Conservation (phyloP, 1,140 invertebrate species). For the Achatina immaculata region DNA sequence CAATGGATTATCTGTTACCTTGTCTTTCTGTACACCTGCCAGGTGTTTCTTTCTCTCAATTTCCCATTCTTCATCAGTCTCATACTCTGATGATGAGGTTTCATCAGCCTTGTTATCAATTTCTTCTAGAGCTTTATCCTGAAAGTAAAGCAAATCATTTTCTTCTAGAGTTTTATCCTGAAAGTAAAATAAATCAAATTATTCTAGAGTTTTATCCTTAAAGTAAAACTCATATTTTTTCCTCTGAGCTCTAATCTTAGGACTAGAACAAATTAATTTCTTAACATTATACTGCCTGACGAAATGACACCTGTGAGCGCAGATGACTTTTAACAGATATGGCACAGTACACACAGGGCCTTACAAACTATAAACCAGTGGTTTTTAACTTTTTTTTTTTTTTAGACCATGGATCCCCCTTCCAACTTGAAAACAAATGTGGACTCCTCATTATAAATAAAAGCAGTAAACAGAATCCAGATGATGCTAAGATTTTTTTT, state of each 20-base stretch:
- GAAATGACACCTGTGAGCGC: too few species aligned
- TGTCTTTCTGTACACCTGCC: conserved; percentile 71
- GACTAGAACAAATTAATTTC: conserved; percentile 74
- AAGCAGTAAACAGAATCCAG: too few species aligned
- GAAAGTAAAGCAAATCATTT: conserved; percentile 71
- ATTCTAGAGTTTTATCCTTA: conserved; percentile 80
- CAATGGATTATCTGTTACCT: conserved; percentile 49
- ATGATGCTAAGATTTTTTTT: too few species aligned
- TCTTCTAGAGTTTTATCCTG: conserved; percentile 81
- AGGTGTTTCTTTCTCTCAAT: conserved; percentile 67
- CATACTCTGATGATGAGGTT: conserved; percentile 67
- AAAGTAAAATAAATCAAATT: conserved; percentile 73
- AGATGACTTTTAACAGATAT: too few species aligned
- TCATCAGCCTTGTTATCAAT: conserved; percentile 72
- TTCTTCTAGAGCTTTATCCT: conserved; percentile 81
- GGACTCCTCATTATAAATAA: too few species aligned
- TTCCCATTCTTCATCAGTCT: conserved; percentile 72
- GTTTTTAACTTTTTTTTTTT: too few species aligned
- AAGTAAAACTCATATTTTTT: conserved; percentile 73
- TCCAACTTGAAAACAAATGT: too few species aligned
- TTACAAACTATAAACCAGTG: too few species aligned
- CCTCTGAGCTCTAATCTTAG: conserved; percentile 80
- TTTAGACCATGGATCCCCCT: too few species aligned
- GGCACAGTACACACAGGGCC: too few species aligned
- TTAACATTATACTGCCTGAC: too few species aligned